Percentiles rank a stretch among this genome's conserved stretches.
These are phyloP conservation scores for Ascaphus truei DNA, from an alignment of 2,113 vertebrate species.

Conservation along the genomic window DNA sequence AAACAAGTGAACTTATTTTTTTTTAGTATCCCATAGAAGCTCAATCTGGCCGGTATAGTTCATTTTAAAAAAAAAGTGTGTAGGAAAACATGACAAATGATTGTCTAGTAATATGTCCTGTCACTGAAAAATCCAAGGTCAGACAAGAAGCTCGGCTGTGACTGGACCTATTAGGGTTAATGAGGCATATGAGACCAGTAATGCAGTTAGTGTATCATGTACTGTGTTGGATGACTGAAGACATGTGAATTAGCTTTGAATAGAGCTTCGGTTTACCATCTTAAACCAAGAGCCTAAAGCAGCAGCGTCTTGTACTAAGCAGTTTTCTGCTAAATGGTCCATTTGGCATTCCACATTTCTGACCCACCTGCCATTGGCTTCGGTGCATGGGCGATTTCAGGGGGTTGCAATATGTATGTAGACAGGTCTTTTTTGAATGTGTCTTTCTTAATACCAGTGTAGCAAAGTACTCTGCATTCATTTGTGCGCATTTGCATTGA, in stretches of 20 bases:
- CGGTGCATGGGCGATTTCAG: no score
- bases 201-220: background rate
- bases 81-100: conserved; percentile 12
- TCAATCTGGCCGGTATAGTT: background rate
- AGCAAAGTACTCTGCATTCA: no score
- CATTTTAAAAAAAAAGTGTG: background rate
- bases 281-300: background rate
- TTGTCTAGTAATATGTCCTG: background rate
- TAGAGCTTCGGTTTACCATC: background rate
- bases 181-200: conserved; percentile 15
- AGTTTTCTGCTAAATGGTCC: background rate
- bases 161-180: conserved; percentile 20
- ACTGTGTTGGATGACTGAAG: background rate
- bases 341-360: no score
- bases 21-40: background rate
- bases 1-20: no score
- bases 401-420: no score
- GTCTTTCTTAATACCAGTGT: no score
- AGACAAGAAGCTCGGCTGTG: background rate
- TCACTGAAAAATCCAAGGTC: conserved; percentile 15
- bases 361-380: no score
- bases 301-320: background rate
- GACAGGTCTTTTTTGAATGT: no score
- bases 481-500: no score
- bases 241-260: background rate